Percentiles rank a stretch among this genome's conserved stretches.
phyloP scores from a whole-genome alignment of 2,888 invertebrate species.

The Endomychus coccineus region DNA sequence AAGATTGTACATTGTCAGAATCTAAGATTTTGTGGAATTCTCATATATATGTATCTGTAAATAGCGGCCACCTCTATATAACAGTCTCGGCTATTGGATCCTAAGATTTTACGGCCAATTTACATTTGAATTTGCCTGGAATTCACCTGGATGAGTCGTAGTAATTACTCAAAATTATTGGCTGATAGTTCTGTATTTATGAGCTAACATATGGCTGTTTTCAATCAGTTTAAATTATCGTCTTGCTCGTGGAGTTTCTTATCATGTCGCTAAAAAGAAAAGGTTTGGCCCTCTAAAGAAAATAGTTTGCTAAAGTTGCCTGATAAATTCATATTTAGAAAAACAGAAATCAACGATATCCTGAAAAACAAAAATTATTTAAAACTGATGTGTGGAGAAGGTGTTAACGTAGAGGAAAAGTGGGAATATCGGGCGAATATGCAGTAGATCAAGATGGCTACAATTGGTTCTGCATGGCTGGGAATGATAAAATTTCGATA shows the following conservation, averaged over 20 bases:
- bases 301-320: too few relatives aligned
- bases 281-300: too few relatives aligned
- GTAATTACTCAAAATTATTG: too few relatives aligned
- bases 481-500: slow-evolving; percentile 15
- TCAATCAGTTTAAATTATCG: slow-evolving; percentile 4
- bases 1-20: background rate
- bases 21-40: slow-evolving; percentile 1
- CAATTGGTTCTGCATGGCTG: slow-evolving; percentile 16
- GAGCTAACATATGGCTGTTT: too few relatives aligned
- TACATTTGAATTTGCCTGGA: background rate
- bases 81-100: background rate
- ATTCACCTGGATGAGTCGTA: too few relatives aligned
- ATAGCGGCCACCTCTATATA: too few relatives aligned
- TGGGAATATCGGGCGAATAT: slow-evolving; percentile 9
- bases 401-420: slow-evolving; percentile 12
- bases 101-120: background rate
- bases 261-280: slow-evolving; percentile 4
- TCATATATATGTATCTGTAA: background rate
- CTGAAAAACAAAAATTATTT: slow-evolving; percentile 11
- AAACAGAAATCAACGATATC: too few relatives aligned
- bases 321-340: too few relatives aligned
- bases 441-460: slow-evolving; percentile 14
- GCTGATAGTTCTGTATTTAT: too few relatives aligned
- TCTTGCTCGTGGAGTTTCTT: background rate
- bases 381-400: slow-evolving; percentile 12